These are phyloP conservation scores for Diabrotica balteata DNA, from an alignment of 2,888 invertebrate species.

Conservation along the genomic window DNA sequence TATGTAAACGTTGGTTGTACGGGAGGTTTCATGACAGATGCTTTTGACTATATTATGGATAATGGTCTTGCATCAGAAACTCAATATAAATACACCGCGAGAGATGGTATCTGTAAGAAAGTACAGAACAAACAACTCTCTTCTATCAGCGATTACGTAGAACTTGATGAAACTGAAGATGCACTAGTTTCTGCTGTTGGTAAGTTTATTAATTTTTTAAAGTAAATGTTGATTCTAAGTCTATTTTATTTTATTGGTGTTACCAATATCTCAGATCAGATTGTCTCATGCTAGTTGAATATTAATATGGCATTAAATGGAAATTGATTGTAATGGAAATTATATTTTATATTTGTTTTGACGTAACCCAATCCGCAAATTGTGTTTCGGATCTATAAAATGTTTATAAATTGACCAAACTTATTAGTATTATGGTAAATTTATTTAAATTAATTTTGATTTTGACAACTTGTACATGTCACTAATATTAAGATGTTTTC, in stretches of 20 bases:
- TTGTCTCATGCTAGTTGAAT: too few relatives aligned
- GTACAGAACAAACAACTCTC: background rate
- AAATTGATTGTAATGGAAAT: too few relatives aligned
- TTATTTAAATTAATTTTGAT: too few relatives aligned
- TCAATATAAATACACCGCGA: conserved; percentile 73
- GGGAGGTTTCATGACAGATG: conserved; percentile 79
- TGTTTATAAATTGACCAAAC: too few relatives aligned
- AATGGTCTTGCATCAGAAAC: conserved; percentile 84
- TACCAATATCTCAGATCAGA: too few relatives aligned
- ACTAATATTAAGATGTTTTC: background rate
- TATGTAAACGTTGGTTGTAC: conserved; percentile 82
- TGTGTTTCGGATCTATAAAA: too few relatives aligned
- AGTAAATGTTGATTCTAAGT: too few relatives aligned
- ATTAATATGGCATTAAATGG: too few relatives aligned
- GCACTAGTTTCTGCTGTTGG: conserved; percentile 6
- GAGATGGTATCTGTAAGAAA: conserved; percentile 27
- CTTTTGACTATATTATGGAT: conserved; percentile 80
- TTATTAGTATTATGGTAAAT: too few relatives aligned
- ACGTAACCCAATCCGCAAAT: too few relatives aligned
- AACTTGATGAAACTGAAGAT: conserved; percentile 1
- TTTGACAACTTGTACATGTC: background rate
- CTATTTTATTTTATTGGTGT: too few relatives aligned
- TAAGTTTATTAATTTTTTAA: background rate
- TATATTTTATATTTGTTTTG: too few relatives aligned
- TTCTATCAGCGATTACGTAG: background rate